These are phyloP conservation scores for Columba livia DNA, from an alignment of 2,113 vertebrate genomes.

Conservation along the genomic window DNA sequence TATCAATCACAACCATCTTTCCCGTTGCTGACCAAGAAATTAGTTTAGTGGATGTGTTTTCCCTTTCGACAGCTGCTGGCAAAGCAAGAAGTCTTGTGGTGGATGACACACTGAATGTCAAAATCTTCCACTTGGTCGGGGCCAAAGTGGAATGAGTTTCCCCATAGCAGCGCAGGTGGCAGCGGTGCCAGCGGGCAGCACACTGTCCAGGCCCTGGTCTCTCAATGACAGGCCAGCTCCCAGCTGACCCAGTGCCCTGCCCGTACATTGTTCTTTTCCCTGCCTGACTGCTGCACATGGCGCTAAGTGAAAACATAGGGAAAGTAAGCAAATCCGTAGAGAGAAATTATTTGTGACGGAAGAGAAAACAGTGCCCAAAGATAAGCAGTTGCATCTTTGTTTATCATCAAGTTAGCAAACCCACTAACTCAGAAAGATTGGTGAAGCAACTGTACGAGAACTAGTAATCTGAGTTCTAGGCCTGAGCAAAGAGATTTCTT, in stretches of 20 bases:
- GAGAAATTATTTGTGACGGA: neutral
- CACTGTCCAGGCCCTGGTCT: accelerated
- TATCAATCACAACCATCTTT: neutral
- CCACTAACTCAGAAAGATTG: neutral
- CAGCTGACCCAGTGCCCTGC: neutral
- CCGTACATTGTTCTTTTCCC: neutral
- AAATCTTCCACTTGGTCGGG: neutral
- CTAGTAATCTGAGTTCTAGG: neutral
- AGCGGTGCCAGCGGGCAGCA: neutral
- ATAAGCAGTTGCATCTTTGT: neutral
- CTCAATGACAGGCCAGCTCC: neutral
- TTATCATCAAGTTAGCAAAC: neutral
- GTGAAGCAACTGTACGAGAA: neutral
- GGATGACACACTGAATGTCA: neutral
- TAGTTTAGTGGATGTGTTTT: neutral
- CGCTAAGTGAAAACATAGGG: neutral
- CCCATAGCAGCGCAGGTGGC: neutral
- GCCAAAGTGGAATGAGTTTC: neutral
- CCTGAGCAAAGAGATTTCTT: neutral
- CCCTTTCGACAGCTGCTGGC: neutral
- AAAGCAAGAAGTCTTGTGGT: neutral
- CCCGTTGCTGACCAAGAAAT: neutral
- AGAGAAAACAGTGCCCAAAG: neutral
- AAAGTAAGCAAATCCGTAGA: neutral
- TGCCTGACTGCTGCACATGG: neutral